These are phyloP conservation scores for Drosophila prostipennis DNA, from an alignment of 2,888 invertebrate genomes.

Conservation along the genomic window DNA sequence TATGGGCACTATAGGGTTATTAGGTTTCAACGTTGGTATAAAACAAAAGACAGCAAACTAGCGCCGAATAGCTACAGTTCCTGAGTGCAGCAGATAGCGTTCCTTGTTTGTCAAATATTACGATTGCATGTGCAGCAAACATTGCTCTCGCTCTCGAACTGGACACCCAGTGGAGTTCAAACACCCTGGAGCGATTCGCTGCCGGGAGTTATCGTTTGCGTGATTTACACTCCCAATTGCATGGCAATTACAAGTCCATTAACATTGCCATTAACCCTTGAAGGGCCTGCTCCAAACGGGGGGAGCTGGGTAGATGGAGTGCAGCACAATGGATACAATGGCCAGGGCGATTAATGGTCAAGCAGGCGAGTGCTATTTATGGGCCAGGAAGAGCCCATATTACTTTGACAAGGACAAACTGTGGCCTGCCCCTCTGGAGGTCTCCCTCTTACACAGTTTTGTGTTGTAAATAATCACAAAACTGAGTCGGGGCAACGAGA, in stretches of 20 bases:
- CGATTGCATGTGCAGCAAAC: constrained; percentile 37
- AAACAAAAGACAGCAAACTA: background rate
- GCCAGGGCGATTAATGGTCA: constrained; percentile 39
- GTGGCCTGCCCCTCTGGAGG: constrained; percentile 44
- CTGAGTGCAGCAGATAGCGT: constrained; percentile 14
- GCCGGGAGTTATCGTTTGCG: constrained; percentile 42
- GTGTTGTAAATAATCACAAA: constrained; percentile 61
- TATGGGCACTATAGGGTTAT: background rate
- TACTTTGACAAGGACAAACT: constrained; percentile 54
- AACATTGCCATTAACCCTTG: constrained; percentile 75
- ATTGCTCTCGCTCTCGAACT: constrained; percentile 14
- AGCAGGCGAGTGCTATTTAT: constrained; percentile 42
- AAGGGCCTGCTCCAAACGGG: constrained; percentile 52
- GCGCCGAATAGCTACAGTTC: background rate
- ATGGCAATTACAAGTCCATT: constrained; percentile 74
- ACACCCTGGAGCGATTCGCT: constrained; percentile 13
- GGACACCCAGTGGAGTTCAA: constrained; percentile 19
- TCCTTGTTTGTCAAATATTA: constrained; percentile 16
- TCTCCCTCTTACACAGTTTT: constrained; percentile 13
- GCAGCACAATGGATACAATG: constrained; percentile 30
- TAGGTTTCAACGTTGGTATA: background rate
- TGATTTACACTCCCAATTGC: constrained; percentile 63
- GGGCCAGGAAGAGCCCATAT: constrained; percentile 41
- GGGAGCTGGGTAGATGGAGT: background rate
- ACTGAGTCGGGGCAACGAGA: constrained; percentile 19